Evolutionary conservation across 2,797 vertebrate genomes (phyloP), one percentile per base, ranked within the genome.

Genomic region (Dryobates pubescens): DNA sequence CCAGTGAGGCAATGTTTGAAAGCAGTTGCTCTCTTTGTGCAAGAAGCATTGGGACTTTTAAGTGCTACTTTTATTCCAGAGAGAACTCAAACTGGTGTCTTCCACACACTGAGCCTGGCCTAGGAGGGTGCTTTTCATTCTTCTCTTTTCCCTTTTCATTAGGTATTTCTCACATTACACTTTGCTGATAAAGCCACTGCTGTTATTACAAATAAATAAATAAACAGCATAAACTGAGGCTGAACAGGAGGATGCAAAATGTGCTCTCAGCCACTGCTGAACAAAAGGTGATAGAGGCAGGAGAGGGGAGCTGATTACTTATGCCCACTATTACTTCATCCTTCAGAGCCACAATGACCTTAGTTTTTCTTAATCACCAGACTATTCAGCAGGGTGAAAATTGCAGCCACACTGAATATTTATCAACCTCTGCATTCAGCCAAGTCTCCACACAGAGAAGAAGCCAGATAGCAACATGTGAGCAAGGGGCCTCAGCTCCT

Each of bases 11-110:
- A 51, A 8, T 24, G 13, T 24, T 2, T 8, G 6, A 24, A 32
- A 51, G 32, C 8, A 12, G 27, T 11, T 34, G 30, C 27, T 68
- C 57, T 64, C 63, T 64, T 24, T 18, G 49, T 17, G 54, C 65
- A 34, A 17, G 15, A 57, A 63, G 49, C 17, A 24, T 0, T 0
- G 0, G 5, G 54, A 61, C 29, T 83, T 69, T 41, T 5, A n/a
- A 72, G 14, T 6, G 22, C 6, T 45, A 3, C 56, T 65, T 87
- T 53, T 26, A 30, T 14, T 63, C 59, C 70, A 62, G 32, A 23
- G 6, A 68, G 43, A 72, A 92, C 89, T 15, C 62, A 83, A 81
- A 92, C 62, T n/a, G 76, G 53, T 75, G 41, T 15, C 57, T 82
- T 36, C 20, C 6, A 12, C 26, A 17, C 3, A 9, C 17, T 74